Evolutionary conservation across 2,113 vertebrate species (phyloP), one percentile per base, ranked within the genome.

Genomic region (Trachemys scripta): DNA sequence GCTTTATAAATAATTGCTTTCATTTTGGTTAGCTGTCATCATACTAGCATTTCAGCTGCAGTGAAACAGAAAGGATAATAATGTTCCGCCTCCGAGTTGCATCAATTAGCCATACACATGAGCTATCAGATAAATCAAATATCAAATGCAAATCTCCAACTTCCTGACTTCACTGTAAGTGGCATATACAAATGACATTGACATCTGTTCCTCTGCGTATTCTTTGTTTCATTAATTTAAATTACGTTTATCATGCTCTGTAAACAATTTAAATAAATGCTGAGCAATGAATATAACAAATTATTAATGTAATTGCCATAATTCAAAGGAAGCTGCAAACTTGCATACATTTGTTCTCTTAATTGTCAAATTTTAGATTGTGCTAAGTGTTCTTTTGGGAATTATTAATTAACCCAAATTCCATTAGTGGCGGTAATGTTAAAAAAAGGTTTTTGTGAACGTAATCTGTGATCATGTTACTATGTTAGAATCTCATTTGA

Each of bases 161-260:
- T 90, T 89, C 45, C 84, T 56, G 82, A 82, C 7, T 51, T 87
- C 6, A 76, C 42, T 89, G 51, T 86, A 65, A 79, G 65, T 19
- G 82, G 54, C 5, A 88, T 88, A 89, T 72, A 54, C 9, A 93
- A 80, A 89, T 94, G 84, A 78, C 51, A 84, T 31, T 88, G 80
- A 80, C 84, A 92, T 92, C 31, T 86, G 50, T 87, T 96, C 76
- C 35, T 92, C 51, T 80, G 75, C 88, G 92, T 53, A 92, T 93
- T 93, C 57, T 89, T 94, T 92, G 38, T 94, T 96, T 94, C 91
- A 93, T 97, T 97, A 87, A 96, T 97, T 97, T 97, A 97, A 97
- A 94, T 95, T 97, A 90, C 89, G 57, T 94, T 97, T 94, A 90
- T 93, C 83, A 81, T 85, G 69, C 54, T 93, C 31, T 93, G 72